Base-by-base conservation (phyloP, 2,113 vertebrate genomes). In the Pundamilia nyererei region DNA sequence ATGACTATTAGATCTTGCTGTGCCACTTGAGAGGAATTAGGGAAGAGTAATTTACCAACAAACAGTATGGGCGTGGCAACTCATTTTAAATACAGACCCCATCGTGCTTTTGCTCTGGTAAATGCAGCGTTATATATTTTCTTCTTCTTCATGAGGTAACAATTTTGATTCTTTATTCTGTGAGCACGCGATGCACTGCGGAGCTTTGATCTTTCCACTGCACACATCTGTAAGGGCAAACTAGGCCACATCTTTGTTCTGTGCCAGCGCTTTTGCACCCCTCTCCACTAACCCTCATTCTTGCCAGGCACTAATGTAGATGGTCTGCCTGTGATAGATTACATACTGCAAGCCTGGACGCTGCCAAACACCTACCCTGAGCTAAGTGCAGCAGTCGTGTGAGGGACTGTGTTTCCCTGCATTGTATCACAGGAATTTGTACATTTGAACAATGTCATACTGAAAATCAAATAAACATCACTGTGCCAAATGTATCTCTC, bases 1-100 rank as follows among this genome's bases (percentile, higher is more conserved):
- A 92, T 85, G 83, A 81, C 83, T 89, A 84, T 92, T 91, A 91
- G 91, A 94, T 94, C 92, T 89, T 24, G 53, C 83, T 81, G 54
- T 81, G 91, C 80, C 89, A 86, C 90, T 93, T 81, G 81, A 91
- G 92, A 87, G 85, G 88, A 92, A 91, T 93, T 89, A 92, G 70
- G 29, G 53, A 70, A 47, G 86, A 87, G 80, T 88, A 86, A 93
- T 91, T 91, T 86, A 70, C 80, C 85, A 87, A 84, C 87, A 94
- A 89, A 89, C 83, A 81, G 31, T 15, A n/a, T 42, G 51, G 89
- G 83, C 53, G 86, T 84, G 82, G 87, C 31, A 26, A 13, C 45
- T 40, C 80, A 26, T 84, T 51, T 87, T 77, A 79, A 91, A 84
- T 47, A 89, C 79, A 87, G 65, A 82, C 4, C 53, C 55, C 68